Percentiles rank a stretch among this genome's conserved stretches.
These are phyloP conservation scores for Microctonus brassicae DNA, from an alignment of 2,888 invertebrate genomes.

Conservation along the genomic window DNA sequence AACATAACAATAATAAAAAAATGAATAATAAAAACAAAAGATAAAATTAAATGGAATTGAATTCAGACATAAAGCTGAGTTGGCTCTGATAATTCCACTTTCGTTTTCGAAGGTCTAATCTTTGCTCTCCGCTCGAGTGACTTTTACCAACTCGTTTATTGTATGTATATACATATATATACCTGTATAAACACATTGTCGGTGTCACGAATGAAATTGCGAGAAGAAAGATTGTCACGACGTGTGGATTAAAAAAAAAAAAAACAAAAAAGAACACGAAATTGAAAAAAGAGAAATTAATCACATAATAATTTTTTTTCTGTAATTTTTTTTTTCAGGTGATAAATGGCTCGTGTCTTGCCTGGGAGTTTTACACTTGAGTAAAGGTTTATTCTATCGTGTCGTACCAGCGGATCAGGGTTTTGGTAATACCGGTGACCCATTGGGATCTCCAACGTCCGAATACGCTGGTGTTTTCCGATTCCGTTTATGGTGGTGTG, in stretches of 20 bases:
- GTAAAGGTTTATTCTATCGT: slow-evolving; percentile 89
- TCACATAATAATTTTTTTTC: background rate
- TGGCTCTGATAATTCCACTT: slow-evolving; percentile 41
- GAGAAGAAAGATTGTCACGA: slow-evolving; percentile 25
- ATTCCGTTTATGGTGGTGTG: slow-evolving; percentile 94
- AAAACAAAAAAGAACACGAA: background rate
- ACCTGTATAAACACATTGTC: background rate
- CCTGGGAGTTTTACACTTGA: slow-evolving; percentile 85
- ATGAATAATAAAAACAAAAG: background rate
- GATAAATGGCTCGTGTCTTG: slow-evolving; percentile 93
- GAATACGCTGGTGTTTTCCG: slow-evolving; percentile 85
- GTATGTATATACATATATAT: background rate
- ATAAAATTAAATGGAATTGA: background rate
- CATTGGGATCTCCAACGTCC: slow-evolving; percentile 65
- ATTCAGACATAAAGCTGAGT: slow-evolving; percentile 12
- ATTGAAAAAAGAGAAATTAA: background rate
- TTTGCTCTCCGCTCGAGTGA: slow-evolving; percentile 23
- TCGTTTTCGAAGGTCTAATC: slow-evolving; percentile 56
- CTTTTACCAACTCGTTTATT: slow-evolving; percentile 38
- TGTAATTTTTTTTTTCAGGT: slow-evolving; percentile 72
- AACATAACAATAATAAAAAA: background rate
- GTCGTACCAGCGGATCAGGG: slow-evolving; percentile 93
- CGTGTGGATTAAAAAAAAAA: slow-evolving; percentile 7
- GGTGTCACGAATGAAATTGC: slow-evolving; percentile 17
- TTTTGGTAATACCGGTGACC: slow-evolving; percentile 75